Base-by-base conservation (phyloP, 2,888 invertebrate species). In the Synergus laeviventris region DNA sequence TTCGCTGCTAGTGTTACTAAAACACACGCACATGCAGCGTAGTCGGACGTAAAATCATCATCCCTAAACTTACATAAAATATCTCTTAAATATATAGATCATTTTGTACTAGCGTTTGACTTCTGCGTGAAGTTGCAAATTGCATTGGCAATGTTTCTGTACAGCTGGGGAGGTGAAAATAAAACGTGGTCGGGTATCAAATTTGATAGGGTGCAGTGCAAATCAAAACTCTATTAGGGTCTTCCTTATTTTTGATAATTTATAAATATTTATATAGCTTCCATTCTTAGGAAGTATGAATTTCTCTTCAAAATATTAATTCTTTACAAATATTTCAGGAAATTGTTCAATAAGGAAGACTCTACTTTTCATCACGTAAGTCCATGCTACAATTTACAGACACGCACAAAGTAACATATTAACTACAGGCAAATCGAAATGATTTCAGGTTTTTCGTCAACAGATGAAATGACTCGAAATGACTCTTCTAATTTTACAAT, bases 81-180 rank as follows among this genome's bases (percentile, higher is more conserved):
- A 77, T 78, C 78, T 81, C 77, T 81, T 76, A 66, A 77, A 75
- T 76, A 49, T 39, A 49, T 70, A 45, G 49, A 70, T 70, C 49
- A 49, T 70, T 70, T 70, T 70, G 49, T 70, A 70, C 70, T 70
- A 70, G 31, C 45, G 49, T 31, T 70, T 70, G 66, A 70, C 66
- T 70, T 70, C 45, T 42, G 14, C 21, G 2, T 24, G 66, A 66
- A 66, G n/a, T 49, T 49, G 2, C 49, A 49, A 21, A 64, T 36
- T 62, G 38, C n/a, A 36, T 66, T 66, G 42, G 21, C 11, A 70
- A 49, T 49, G 24, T 31, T 49, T 59, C 12, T 59, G 56, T 59
- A 59, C 21, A 24, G 21, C 5, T 21, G 21, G 2, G 56, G 18
- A 18, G 21, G 56, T 59, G 21, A 14, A 24, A 21, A 59, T 59